A percentile compares a stretch with the other conserved stretches of the same genome.
Evolutionary conservation across 53 echinoderm and acorn worm species (phyloP).

Genomic region (Henricia sp.): DNA sequence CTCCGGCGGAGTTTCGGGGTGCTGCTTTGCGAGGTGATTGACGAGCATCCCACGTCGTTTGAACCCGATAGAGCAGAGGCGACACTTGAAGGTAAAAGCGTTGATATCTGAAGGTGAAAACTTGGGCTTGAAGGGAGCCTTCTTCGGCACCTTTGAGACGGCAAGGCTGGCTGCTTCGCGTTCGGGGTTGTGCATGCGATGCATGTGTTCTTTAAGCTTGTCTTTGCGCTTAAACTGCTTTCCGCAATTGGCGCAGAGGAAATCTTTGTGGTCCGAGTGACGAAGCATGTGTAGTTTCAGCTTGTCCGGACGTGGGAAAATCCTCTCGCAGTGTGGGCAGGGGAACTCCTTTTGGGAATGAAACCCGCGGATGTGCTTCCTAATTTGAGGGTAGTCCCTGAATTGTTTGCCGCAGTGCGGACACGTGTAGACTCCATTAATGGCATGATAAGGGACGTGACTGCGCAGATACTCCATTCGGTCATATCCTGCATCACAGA

Average conservation of each 20-base stretch:
- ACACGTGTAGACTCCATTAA: slow-evolving; percentile 78
- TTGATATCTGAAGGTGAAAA: slow-evolving; percentile 82
- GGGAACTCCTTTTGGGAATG: slow-evolving; percentile 95
- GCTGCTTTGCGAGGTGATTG: slow-evolving; percentile 91
- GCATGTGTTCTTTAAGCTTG: slow-evolving; percentile 95
- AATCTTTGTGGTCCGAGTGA: slow-evolving; percentile 92
- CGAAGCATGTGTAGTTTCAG: slow-evolving; percentile 92
- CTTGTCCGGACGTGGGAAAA: slow-evolving; percentile 96
- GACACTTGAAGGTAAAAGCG: slow-evolving; percentile 95
- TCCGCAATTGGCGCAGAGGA: slow-evolving; percentile 97
- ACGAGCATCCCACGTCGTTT: slow-evolving; percentile 96
- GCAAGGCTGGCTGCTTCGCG: slow-evolving; percentile 83
- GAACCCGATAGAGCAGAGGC: slow-evolving; percentile 86
- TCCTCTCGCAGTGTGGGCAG: slow-evolving; percentile 82
- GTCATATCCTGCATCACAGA: slow-evolving; percentile 85
- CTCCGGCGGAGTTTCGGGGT: slow-evolving; percentile 88
- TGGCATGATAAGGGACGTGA: slow-evolving; percentile 82
- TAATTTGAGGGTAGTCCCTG: slow-evolving; percentile 81
- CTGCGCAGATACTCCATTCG: slow-evolving; percentile 76
- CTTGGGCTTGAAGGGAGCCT: slow-evolving; percentile 90
- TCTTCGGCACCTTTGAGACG: slow-evolving; percentile 77
- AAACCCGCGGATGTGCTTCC: slow-evolving; percentile 89
- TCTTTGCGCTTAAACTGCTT: slow-evolving; percentile 98
- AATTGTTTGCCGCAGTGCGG: slow-evolving; percentile 87
- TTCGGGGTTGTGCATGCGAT: slow-evolving; percentile 95